A percentile compares a stretch with the other conserved stretches of the same genome.
Evolutionary conservation across 2,797 vertebrate genomes (phyloP).

Genomic region (Tarsius wallacei): DNA sequence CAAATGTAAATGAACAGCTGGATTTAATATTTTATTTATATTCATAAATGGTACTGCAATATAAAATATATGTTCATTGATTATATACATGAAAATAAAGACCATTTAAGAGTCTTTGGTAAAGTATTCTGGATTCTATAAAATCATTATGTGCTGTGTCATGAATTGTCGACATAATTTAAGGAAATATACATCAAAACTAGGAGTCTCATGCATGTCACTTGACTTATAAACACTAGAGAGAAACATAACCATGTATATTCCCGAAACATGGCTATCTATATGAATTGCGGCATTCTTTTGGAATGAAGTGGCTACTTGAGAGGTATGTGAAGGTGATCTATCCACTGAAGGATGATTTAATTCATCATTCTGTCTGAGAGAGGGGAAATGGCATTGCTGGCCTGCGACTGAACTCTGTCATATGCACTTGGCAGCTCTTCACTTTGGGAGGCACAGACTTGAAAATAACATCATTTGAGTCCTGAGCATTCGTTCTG

Average conservation of each 20-base stretch:
- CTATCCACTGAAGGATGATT: constrained; percentile 84
- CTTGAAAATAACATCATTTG: constrained; percentile 88
- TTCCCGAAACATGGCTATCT: constrained; percentile 42
- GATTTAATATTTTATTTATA: constrained; percentile 64
- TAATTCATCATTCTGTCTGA: constrained; percentile 78
- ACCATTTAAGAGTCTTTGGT: constrained; percentile 44
- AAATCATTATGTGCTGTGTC: constrained; percentile 51
- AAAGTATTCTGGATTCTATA: constrained; percentile 37
- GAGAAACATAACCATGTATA: constrained; percentile 49
- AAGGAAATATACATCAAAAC: constrained; percentile 64
- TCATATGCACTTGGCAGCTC: constrained; percentile 82
- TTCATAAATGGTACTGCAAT: constrained; percentile 55
- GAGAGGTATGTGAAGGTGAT: constrained; percentile 86
- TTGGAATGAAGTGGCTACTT: constrained; percentile 93
- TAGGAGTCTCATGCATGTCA: constrained; percentile 59
- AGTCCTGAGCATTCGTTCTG: constrained; percentile 79
- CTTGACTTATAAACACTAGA: constrained; percentile 70
- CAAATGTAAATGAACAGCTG: constrained; percentile 27
- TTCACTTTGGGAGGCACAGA: constrained; percentile 84
- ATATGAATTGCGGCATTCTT: constrained; percentile 34
- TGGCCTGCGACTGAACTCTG: constrained; percentile 86
- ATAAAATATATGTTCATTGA: constrained; percentile 56
- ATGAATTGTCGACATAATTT: constrained; percentile 68
- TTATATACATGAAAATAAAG: constrained; percentile 58
- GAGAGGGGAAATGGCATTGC: constrained; percentile 75